Evolutionary conservation across 2,113 vertebrate species (phyloP).

Genomic region (Eclectus roratus): DNA sequence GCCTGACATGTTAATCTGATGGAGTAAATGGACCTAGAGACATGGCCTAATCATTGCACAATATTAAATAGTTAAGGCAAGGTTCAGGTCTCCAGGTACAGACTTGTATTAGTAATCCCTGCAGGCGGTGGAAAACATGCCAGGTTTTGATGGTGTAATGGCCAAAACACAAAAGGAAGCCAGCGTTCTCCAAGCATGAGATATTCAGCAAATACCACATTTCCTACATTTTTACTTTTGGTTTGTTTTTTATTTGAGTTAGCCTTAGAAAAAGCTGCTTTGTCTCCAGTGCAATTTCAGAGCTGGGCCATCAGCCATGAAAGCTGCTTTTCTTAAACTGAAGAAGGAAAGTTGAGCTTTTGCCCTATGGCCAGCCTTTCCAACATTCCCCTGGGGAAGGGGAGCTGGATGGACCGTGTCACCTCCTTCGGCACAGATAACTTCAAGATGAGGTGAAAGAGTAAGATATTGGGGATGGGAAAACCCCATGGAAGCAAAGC

Average conservation of each 20-base stretch:
- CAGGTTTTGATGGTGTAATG: background rate
- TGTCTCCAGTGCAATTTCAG: background rate
- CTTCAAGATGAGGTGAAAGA: background rate
- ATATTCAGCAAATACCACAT: background rate
- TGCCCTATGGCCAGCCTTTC: background rate
- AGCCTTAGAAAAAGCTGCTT: background rate
- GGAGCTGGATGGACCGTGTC: background rate
- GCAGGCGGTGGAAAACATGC: background rate
- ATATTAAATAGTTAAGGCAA: constrained; percentile 53
- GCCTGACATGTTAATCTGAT: constrained; percentile 59
- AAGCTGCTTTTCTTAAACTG: background rate
- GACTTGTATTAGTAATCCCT: background rate
- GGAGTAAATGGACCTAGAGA: constrained; percentile 57
- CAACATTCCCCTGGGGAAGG: background rate
- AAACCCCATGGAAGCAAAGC: background rate
- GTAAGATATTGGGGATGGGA: background rate
- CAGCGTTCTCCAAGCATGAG: background rate
- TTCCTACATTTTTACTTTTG: background rate
- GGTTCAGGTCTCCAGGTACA: constrained; percentile 23
- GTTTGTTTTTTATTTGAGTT: background rate
- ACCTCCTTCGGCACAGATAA: background rate
- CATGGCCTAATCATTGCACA: constrained; percentile 30
- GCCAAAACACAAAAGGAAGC: background rate
- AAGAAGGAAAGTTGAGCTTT: background rate
- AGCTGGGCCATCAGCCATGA: background rate